Evolutionary conservation across 2,797 vertebrate species (phyloP).

Genomic region (Heterohyrax brucei): DNA sequence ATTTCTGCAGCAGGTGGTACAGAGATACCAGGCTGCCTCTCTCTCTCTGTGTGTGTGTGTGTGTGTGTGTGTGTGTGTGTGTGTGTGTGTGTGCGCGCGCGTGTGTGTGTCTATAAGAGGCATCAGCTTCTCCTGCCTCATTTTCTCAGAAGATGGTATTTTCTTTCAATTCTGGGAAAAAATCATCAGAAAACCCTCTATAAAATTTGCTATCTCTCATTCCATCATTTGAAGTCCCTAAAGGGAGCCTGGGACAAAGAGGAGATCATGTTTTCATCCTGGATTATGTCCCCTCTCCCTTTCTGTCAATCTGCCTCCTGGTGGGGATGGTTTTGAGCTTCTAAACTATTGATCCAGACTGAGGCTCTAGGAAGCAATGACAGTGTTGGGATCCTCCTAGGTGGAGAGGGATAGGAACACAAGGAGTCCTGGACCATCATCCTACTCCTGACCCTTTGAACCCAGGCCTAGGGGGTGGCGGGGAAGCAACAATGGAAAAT

Average conservation of each 20-base stretch:
- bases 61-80: not conserved
- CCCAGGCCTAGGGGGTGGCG: not conserved
- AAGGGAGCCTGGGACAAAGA: not conserved
- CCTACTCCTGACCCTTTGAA: not conserved
- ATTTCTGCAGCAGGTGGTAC: conserved; percentile 89
- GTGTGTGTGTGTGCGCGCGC: not conserved
- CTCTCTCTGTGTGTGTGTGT: no score
- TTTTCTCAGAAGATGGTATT: conserved; percentile 80
- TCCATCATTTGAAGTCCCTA: not conserved
- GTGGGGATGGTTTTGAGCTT: not conserved
- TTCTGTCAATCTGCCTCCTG: not conserved
- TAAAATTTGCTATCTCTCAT: conserved; percentile 32
- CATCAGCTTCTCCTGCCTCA: not conserved
- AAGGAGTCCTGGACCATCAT: not conserved
- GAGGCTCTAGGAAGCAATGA: conserved; percentile 15
- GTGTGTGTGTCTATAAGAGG: not conserved
- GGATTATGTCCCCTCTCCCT: not conserved
- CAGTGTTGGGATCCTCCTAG: not conserved
- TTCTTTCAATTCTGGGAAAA: conserved; percentile 53
- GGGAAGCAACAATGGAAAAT: not conserved
- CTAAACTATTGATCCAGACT: conserved; percentile 18
- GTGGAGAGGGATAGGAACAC: not conserved
- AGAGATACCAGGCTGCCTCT: conserved; percentile 78
- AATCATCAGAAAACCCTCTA: conserved; percentile 62
- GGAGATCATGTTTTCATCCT: not conserved